Evolutionary conservation across 1,140 invertebrate genomes (phyloP).

Genomic region (Pentalonia nigronervosa): DNA sequence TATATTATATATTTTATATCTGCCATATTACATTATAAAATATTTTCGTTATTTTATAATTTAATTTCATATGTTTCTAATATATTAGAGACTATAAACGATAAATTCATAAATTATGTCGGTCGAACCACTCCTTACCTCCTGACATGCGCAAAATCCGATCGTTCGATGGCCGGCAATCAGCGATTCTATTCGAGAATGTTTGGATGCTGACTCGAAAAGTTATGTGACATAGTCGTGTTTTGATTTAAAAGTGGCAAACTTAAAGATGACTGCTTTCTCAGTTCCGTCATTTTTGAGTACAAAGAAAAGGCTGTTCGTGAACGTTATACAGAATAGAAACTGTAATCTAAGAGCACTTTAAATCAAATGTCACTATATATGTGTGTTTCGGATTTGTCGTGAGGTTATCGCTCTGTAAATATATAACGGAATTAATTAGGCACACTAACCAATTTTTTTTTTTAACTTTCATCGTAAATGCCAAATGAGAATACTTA

Average conservation of each 20-base stretch:
- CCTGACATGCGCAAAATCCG: fast-evolving
- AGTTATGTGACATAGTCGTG: background rate
- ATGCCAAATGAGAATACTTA: background rate
- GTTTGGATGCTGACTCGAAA: background rate
- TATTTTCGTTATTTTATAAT: background rate
- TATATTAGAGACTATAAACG: background rate
- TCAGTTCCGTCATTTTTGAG: background rate
- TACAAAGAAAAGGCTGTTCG: background rate
- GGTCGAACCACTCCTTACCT: background rate
- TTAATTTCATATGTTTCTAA: background rate
- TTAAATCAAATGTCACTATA: background rate
- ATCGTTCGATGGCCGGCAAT: background rate
- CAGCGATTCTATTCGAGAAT: background rate
- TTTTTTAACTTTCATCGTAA: background rate
- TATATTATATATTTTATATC: background rate
- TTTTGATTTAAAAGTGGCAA: background rate
- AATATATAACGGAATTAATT: background rate
- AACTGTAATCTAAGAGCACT: background rate
- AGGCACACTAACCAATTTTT: background rate
- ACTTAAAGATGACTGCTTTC: background rate
- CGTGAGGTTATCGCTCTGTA: background rate
- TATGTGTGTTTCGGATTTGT: background rate
- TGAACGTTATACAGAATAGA: background rate
- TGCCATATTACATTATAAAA: background rate
- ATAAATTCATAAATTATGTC: background rate